Evolutionary conservation across 2,797 vertebrate genomes (phyloP).

Genomic region (Phrynocephalus guinanensis): DNA sequence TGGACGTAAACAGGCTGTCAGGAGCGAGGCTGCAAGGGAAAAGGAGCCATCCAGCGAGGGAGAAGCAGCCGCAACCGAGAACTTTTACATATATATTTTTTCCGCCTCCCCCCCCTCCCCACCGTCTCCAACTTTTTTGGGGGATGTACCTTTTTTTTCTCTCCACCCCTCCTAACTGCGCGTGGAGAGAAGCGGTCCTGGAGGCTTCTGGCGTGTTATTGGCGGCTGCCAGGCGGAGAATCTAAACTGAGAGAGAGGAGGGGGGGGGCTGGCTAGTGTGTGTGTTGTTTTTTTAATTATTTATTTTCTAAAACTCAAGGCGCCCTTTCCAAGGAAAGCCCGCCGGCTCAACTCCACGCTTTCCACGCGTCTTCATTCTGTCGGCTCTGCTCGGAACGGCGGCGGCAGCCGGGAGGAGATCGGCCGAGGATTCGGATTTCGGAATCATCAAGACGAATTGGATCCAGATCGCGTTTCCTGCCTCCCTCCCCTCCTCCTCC

Average conservation of each 20-base stretch:
- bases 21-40: not conserved
- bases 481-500: too few species aligned
- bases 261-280: too few species aligned
- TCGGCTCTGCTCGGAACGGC: constrained; percentile 25
- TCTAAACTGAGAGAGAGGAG: not conserved
- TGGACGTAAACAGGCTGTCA: constrained; percentile 17
- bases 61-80: not conserved
- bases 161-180: not conserved
- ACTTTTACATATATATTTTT: not conserved
- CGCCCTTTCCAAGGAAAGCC: too few species aligned
- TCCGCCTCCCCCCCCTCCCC: too few species aligned
- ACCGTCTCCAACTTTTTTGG: too few species aligned
- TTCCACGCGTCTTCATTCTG: constrained; percentile 13
- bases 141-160: not conserved
- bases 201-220: too few species aligned
- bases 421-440: too few species aligned
- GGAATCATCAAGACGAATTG: too few species aligned
- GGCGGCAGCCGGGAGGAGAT: not conserved
- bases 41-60: not conserved
- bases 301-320: too few species aligned
- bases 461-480: too few species aligned
- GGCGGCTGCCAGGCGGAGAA: too few species aligned
- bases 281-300: too few species aligned
- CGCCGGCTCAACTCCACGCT: not conserved
- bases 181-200: not conserved